Evolutionary conservation across 1,140 invertebrate species (phyloP), one percentile per base, ranked within the genome.

Genomic region (Leptinotarsa texana): DNA sequence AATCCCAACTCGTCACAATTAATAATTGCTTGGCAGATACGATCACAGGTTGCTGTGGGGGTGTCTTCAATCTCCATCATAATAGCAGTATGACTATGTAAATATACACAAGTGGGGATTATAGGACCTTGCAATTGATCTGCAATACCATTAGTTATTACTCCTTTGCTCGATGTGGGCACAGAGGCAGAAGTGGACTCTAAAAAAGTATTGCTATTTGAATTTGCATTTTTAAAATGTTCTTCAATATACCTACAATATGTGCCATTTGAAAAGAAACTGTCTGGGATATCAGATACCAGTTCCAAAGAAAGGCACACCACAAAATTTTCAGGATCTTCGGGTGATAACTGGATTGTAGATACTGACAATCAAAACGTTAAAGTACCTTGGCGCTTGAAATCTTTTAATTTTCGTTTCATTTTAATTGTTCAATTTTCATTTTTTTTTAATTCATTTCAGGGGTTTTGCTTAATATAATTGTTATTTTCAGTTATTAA

Each of bases 1-100:
- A 91, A 85, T 1, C 89, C 90, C 75, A 92, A 83, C 77, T 91
- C 90, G 73, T 92, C 90, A 72, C 89, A 88, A 51, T 87, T 88
- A 48, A 90, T 75, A 15, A 90, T 88, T 27, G 89, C 89, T 69
- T 83, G 78, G 73, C 88, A 88, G 79, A 91, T 89, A 71, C 89
- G 85, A 51, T 89, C 86, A 1, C 88, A 86, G 3, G 89, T 90
- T 61, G 90, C 89, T 63, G 87, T 87, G 1, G 88, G 84, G 0
- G 89, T 89, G 63, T 92, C 89, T 79, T 93, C 91, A 83, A 92
- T 90, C 80, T 93, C 91, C 85, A 93, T 89, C 86, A 92, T 89
- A 49, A 93, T 86, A 11, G 91, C 91, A 22, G 89, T 86, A 3
- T 89, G 86, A 22, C 89, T 91, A 88, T 92, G 91, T 48, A 92